Percentiles rank a stretch among this genome's conserved stretches.
phyloP scores from a whole-genome alignment of 2,113 vertebrate species.

The Hystrix cristata region DNA sequence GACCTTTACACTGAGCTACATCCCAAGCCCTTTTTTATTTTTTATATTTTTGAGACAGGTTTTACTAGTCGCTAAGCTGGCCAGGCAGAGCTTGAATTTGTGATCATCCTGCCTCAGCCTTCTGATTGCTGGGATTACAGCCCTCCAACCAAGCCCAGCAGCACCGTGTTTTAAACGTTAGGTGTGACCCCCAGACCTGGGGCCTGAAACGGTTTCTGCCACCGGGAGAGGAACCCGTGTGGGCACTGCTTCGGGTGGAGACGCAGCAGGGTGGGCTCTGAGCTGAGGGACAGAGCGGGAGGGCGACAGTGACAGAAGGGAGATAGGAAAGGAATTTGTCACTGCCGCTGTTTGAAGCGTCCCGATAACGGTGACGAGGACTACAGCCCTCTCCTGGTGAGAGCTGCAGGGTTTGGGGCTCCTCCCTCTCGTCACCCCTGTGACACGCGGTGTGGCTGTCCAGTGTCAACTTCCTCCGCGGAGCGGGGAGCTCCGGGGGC shows the following conservation, averaged over 20 bases:
- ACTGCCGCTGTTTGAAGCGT: neutral
- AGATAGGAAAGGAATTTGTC: neutral
- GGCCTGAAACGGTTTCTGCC: too few relatives aligned
- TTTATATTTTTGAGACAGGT: neutral
- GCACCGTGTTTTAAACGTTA: neutral
- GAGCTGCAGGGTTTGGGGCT: too few relatives aligned
- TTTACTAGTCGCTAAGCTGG: neutral
- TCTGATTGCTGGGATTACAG: neutral
- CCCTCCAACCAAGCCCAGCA: too few relatives aligned
- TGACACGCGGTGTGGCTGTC: too few relatives aligned
- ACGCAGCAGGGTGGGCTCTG: too few relatives aligned
- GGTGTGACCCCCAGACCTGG: neutral
- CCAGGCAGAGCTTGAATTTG: neutral
- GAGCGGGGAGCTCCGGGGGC: neutral
- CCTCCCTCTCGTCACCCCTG: too few relatives aligned
- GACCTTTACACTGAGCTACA: neutral
- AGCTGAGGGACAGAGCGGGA: too few relatives aligned
- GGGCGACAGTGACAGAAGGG: too few relatives aligned
- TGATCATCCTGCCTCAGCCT: neutral
- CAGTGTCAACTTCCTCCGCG: neutral
- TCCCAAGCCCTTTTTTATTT: neutral
- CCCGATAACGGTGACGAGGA: neutral
- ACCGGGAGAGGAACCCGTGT: too few relatives aligned
- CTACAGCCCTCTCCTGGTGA: neutral
- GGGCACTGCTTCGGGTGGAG: too few relatives aligned